Percentiles rank a stretch among this genome's conserved stretches.
Evolutionary conservation across 2,888 invertebrate genomes (phyloP).

Genomic region (Unio delphinus): DNA sequence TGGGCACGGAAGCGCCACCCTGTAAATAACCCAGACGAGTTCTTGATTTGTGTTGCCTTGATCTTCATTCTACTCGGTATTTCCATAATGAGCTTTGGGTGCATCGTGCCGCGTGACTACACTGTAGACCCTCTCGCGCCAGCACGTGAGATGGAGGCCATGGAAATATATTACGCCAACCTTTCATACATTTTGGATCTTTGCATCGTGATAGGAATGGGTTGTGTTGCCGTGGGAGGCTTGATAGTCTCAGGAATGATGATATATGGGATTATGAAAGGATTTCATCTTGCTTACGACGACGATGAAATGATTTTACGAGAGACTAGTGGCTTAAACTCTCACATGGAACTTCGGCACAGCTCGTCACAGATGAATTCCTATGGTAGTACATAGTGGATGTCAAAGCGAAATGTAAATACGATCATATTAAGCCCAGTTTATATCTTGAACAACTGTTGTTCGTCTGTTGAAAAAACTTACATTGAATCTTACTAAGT

Average conservation of each 20-base stretch:
- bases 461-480: too few relatives aligned
- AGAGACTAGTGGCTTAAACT: too few relatives aligned
- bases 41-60: constrained; percentile 26
- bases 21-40: constrained; percentile 19
- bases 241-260: constrained; percentile 35
- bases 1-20: constrained; percentile 2
- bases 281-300: too few relatives aligned
- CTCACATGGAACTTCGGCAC: too few relatives aligned
- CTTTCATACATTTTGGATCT: constrained; percentile 42
- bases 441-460: too few relatives aligned
- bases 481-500: too few relatives aligned
- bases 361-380: too few relatives aligned
- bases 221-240: constrained; percentile 42
- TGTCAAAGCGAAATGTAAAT: too few relatives aligned
- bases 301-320: too few relatives aligned
- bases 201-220: constrained; percentile 49
- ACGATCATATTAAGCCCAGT: too few relatives aligned
- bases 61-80: constrained; percentile 40
- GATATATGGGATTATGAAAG: constrained; percentile 6
- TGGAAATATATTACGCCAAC: constrained; percentile 44
- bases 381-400: too few relatives aligned
- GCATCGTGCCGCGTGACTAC: constrained; percentile 48
- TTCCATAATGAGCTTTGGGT: constrained; percentile 43
- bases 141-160: constrained; percentile 54
- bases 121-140: constrained; percentile 41